Percentiles rank a stretch among this genome's conserved stretches.
Evolutionary conservation across 2,113 vertebrate species (phyloP).

Genomic region (Trematocara marginatum): DNA sequence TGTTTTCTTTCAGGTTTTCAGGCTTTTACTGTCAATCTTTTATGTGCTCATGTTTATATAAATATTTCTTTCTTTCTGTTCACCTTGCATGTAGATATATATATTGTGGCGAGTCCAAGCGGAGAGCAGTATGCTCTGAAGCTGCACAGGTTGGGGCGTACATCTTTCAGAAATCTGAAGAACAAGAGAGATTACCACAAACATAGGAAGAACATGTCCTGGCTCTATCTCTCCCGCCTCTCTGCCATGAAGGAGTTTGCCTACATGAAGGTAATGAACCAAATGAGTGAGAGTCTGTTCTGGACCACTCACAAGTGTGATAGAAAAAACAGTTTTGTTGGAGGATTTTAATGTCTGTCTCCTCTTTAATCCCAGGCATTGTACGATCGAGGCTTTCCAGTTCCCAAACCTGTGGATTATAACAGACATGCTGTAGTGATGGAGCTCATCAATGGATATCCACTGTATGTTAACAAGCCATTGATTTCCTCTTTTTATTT

Average conservation of each 20-base stretch:
- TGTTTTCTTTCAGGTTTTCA: background rate
- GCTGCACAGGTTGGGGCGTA: conserved; percentile 89
- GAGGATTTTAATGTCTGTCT: background rate
- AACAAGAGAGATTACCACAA: conserved; percentile 97
- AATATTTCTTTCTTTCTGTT: background rate
- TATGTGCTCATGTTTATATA: background rate
- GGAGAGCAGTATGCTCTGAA: conserved; percentile 87
- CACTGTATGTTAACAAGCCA: conserved; percentile 79
- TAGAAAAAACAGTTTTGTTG: background rate
- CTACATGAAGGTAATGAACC: conserved; percentile 91
- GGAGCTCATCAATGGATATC: conserved; percentile 93
- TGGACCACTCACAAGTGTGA: background rate
- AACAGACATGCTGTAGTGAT: conserved; percentile 94
- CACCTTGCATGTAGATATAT: conserved; percentile 80
- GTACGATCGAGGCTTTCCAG: conserved; percentile 89
- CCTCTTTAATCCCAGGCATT: conserved; percentile 74
- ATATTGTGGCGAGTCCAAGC: conserved; percentile 87
- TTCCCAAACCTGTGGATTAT: conserved; percentile 92
- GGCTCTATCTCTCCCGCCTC: conserved; percentile 96
- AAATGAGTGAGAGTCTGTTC: background rate
- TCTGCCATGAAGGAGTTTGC: conserved; percentile 97
- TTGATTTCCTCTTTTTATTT: background rate
- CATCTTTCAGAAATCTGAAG: conserved; percentile 92
- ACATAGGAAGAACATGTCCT: conserved; percentile 88
- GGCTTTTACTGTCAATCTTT: background rate